These are phyloP conservation scores for Anabas testudineus DNA, from an alignment of 2,797 vertebrate species.

Conservation along the genomic window DNA sequence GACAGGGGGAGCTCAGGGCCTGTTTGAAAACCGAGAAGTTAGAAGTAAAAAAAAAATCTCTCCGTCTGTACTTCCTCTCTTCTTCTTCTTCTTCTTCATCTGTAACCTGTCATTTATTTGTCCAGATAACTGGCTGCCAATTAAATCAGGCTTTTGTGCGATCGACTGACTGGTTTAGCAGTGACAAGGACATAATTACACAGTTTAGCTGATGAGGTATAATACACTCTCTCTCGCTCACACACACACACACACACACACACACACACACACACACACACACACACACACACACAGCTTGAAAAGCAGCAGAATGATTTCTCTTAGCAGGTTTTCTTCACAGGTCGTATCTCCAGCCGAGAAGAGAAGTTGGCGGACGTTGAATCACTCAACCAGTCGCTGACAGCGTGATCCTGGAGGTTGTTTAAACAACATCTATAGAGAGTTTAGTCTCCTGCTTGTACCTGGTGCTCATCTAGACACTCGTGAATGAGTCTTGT, in stretches of 20 bases:
- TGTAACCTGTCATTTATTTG: constrained; percentile 21
- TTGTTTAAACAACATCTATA: background rate
- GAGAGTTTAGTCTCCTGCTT: background rate
- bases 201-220: constrained; percentile 35
- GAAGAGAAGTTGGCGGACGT: constrained; percentile 21
- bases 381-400: constrained; percentile 12
- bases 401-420: background rate
- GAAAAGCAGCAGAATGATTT: constrained; percentile 35
- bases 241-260: constrained; percentile 24
- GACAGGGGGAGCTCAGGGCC: constrained; percentile 57
- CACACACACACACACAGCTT: constrained; percentile 16
- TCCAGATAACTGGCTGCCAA: constrained; percentile 47
- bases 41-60: background rate
- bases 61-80: background rate
- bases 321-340: constrained; percentile 23
- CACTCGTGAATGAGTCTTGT: no score
- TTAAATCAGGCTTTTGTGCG: constrained; percentile 45
- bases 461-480: background rate
- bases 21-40: constrained; percentile 16
- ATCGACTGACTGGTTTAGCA: constrained; percentile 9
- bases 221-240: constrained; percentile 20
- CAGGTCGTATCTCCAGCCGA: constrained; percentile 42
- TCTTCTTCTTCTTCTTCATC: background rate
- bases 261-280: no score
- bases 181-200: constrained; percentile 38